phyloP scores from a whole-genome alignment of 2,113 vertebrate species.

The Myotis yumanensis region DNA sequence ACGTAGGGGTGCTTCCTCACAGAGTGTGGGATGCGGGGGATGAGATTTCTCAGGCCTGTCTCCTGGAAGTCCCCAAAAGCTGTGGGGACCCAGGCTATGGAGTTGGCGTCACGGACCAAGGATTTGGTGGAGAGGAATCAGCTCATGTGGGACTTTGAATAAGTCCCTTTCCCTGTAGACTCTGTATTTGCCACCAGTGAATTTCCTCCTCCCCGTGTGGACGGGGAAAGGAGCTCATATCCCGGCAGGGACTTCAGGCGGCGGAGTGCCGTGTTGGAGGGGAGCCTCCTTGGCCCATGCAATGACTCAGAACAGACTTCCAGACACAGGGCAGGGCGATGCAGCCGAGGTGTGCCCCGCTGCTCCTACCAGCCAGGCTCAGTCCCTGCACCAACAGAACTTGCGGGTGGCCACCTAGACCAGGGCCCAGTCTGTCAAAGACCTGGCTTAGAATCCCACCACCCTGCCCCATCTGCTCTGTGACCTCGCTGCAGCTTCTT shows the following conservation, averaged over 20 bases:
- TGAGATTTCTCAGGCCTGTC: not conserved
- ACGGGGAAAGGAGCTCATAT: not conserved
- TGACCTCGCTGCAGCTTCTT: not conserved
- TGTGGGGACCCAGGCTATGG: not conserved
- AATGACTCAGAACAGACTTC: not conserved
- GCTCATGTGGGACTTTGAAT: no score
- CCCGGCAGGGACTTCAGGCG: not conserved
- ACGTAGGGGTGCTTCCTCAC: not conserved
- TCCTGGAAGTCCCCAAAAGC: not conserved
- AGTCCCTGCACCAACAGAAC: not conserved
- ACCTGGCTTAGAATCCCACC: not conserved
- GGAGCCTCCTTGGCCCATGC: fast-evolving
- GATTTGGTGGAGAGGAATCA: not conserved
- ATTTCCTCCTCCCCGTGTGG: no score
- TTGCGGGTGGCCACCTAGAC: fast-evolving
- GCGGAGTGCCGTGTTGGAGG: fast-evolving
- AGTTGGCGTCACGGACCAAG: not conserved
- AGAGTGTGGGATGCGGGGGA: not conserved
- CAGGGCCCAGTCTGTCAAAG: not conserved
- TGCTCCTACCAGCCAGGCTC: not conserved
- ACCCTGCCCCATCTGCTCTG: not conserved
- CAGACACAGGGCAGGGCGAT: no score
- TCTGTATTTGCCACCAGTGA: not conserved
- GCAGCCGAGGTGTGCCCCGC: not conserved
- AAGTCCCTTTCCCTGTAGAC: not conserved